phyloP scores from a whole-genome alignment of 2,797 vertebrate species.

The Poecilia wingei region DNA sequence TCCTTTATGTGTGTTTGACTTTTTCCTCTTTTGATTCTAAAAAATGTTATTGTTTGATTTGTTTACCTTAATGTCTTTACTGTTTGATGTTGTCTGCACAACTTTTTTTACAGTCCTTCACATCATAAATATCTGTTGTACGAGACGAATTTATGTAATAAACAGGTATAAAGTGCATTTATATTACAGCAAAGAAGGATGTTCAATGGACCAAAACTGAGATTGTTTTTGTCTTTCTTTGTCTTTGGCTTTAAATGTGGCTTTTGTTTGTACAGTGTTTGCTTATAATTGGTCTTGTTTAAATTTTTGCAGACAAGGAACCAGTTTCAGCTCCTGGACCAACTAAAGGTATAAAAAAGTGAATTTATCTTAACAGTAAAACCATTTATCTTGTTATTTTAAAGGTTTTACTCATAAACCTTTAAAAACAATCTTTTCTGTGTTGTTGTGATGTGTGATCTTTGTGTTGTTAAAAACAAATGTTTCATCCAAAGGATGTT shows the following conservation, averaged over 20 bases:
- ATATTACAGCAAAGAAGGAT: neutral
- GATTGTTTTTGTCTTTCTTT: neutral
- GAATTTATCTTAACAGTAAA: constrained; percentile 15
- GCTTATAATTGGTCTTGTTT: constrained; percentile 49
- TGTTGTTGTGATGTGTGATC: constrained; percentile 21
- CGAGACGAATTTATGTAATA: neutral
- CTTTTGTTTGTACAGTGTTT: constrained; percentile 31
- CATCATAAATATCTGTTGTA: constrained; percentile 1
- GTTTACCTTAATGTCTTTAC: neutral
- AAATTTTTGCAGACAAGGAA: constrained; percentile 77
- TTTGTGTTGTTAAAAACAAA: constrained; percentile 13
- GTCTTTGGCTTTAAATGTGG: constrained; percentile 8
- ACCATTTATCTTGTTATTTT: neutral
- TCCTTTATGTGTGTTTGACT: constrained; percentile 11
- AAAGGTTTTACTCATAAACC: neutral
- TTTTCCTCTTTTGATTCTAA: constrained; percentile 15
- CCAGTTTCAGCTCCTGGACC: constrained; percentile 88
- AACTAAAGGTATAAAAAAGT: constrained; percentile 88
- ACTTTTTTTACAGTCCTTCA: neutral
- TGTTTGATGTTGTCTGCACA: constrained; percentile 8
- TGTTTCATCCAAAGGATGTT: constrained; percentile 5
- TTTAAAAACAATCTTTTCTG: constrained; percentile 4
- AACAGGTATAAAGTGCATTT: neutral
- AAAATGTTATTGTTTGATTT: neutral
- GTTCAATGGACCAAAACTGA: neutral